A percentile compares a stretch with the other conserved stretches of the same genome.
phyloP scores from a whole-genome alignment of 2,797 vertebrate genomes.

The Babyrousa celebensis region DNA sequence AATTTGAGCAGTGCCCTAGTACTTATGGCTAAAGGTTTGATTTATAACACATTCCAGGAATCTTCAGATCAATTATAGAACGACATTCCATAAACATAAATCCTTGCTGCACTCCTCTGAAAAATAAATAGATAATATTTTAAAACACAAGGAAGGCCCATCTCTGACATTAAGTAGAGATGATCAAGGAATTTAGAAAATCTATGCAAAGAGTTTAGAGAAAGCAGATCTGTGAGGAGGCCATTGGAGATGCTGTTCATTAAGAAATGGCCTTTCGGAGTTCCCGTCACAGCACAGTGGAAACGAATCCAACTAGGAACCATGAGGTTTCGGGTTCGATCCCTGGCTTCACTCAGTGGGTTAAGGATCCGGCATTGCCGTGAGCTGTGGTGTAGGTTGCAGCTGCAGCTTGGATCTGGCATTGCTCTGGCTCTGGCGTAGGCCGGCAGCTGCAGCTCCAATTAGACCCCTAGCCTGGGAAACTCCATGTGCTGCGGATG shows the following conservation, averaged over 20 bases:
- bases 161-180: neutral
- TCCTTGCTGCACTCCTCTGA: neutral
- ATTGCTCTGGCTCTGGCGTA: too few relatives aligned
- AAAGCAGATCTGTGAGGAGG: too few relatives aligned
- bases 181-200: neutral
- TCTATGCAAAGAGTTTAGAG: neutral
- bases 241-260: accelerated
- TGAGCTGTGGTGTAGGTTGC: too few relatives aligned
- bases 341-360: too few relatives aligned
- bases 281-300: too few relatives aligned
- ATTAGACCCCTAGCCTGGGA: too few relatives aligned
- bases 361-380: too few relatives aligned
- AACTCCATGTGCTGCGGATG: too few relatives aligned
- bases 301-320: too few relatives aligned
- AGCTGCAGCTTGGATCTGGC: too few relatives aligned
- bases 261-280: neutral
- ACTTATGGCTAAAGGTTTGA: neutral
- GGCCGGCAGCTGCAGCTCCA: too few relatives aligned
- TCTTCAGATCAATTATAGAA: neutral
- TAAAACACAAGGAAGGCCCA: neutral
- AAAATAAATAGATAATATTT: conserved; percentile 9
- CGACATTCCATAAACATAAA: neutral
- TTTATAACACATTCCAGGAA: neutral
- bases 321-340: too few relatives aligned
- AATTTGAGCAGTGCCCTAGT: neutral